Evolutionary conservation across 2,113 vertebrate genomes (phyloP).

Genomic region (Xiphophorus hellerii): DNA sequence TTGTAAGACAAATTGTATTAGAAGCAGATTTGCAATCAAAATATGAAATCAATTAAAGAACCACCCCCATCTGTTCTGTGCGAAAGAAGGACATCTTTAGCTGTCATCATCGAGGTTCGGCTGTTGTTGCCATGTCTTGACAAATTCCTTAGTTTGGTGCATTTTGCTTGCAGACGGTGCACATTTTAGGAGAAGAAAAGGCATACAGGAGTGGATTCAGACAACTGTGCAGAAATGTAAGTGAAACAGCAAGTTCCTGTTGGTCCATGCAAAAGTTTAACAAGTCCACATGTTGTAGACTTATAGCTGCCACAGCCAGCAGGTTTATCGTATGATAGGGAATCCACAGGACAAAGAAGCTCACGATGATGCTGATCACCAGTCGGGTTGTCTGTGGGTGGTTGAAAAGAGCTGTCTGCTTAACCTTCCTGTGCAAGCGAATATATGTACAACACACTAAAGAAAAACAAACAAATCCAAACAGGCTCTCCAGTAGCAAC

Average conservation of each 20-base stretch:
- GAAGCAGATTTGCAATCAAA: no score
- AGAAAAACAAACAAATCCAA: slow-evolving; percentile 7
- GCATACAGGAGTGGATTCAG: slow-evolving; percentile 42
- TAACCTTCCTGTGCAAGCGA: not conserved
- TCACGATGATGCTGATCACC: not conserved
- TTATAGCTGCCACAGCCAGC: slow-evolving; percentile 10
- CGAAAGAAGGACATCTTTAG: no score
- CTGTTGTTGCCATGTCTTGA: no score
- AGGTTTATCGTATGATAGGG: slow-evolving; percentile 6
- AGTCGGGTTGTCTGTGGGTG: not conserved
- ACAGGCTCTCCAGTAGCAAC: slow-evolving; percentile 1
- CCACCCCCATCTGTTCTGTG: no score
- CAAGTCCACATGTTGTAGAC: not conserved
- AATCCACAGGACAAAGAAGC: slow-evolving; percentile 1
- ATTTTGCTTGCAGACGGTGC: not conserved
- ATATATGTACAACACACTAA: not conserved
- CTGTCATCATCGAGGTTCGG: no score
- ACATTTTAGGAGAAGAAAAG: slow-evolving; percentile 17
- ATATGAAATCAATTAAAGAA: no score
- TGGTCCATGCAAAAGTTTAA: not conserved
- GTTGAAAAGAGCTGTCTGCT: slow-evolving; percentile 1
- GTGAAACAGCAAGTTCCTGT: not conserved
- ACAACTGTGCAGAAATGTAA: slow-evolving; percentile 37
- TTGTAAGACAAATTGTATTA: no score
- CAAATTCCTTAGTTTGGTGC: not conserved